phyloP scores from a whole-genome alignment of 2,888 invertebrate genomes.

The Drosophila siamana region DNA sequence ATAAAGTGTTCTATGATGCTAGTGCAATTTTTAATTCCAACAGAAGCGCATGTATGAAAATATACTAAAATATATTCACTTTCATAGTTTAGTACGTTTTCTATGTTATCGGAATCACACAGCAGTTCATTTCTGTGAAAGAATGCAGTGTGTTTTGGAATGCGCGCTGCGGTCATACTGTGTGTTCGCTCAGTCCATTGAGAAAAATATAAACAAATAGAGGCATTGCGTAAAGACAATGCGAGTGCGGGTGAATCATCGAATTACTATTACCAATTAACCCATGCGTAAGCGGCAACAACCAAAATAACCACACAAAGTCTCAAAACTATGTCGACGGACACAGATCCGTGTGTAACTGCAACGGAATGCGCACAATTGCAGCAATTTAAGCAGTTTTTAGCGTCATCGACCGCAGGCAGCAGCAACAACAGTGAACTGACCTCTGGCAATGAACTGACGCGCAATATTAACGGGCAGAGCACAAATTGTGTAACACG shows the following conservation, averaged over 20 bases:
- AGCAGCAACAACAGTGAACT: slow-evolving; percentile 41
- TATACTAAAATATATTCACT: no score
- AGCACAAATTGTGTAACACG: slow-evolving; percentile 75
- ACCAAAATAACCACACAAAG: slow-evolving; percentile 36
- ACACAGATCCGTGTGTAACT: slow-evolving; percentile 21
- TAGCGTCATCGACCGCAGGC: slow-evolving; percentile 39
- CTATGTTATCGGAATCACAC: background rate
- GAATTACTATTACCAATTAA: slow-evolving; percentile 29
- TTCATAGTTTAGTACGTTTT: background rate
- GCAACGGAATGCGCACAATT: slow-evolving; percentile 67
- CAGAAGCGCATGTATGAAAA: no score
- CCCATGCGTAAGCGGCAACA: slow-evolving; percentile 38
- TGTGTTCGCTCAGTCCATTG: slow-evolving; percentile 9
- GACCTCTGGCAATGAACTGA: slow-evolving; percentile 39
- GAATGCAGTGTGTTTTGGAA: background rate
- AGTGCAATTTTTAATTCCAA: no score
- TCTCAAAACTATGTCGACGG: slow-evolving; percentile 53
- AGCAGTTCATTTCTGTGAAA: background rate
- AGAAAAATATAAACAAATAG: slow-evolving; percentile 66
- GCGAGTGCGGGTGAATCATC: slow-evolving; percentile 64
- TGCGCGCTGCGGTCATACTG: background rate
- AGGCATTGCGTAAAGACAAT: slow-evolving; percentile 56
- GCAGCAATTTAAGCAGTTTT: slow-evolving; percentile 70
- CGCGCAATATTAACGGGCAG: slow-evolving; percentile 35
- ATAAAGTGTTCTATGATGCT: no score